These are phyloP conservation scores for Petrophora chlorosata DNA, from an alignment of 2,888 invertebrate species.

Conservation along the genomic window DNA sequence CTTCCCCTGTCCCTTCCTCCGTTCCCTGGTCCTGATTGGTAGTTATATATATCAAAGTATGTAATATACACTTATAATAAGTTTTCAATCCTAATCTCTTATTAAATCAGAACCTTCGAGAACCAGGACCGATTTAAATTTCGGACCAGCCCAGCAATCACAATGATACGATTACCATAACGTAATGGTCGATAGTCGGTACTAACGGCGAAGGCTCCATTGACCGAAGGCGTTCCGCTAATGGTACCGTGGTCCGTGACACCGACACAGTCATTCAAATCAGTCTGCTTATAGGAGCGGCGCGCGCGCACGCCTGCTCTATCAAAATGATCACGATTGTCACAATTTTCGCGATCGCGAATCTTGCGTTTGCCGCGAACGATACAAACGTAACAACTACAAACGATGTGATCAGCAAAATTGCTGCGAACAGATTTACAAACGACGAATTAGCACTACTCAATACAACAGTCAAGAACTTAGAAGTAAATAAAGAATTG, in stretches of 20 bases:
- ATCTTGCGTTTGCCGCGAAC: too few species aligned
- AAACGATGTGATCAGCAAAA: conserved; percentile 45
- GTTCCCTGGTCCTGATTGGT: too few species aligned
- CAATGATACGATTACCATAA: conserved; percentile 58
- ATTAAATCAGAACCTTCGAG: conserved; percentile 16
- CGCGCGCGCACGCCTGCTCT: conserved; percentile 70
- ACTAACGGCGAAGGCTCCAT: conserved; percentile 43
- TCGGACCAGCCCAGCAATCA: conserved; percentile 18
- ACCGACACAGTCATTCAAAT: conserved; percentile 35
- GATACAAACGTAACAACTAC: conserved; percentile 40
- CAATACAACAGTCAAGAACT: conserved; percentile 57
- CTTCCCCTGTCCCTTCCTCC: too few species aligned
- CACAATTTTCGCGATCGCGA: conserved; percentile 58
- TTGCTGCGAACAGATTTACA: conserved; percentile 39
- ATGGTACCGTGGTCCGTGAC: too few species aligned
- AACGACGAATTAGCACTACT: conserved; percentile 49
- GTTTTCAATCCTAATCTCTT: conserved; percentile 1
- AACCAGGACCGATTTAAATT: conserved; percentile 15
- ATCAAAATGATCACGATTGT: conserved; percentile 58
- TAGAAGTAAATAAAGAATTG: conserved; percentile 58
- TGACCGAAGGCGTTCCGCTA: too few species aligned
- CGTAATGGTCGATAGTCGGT: conserved; percentile 48
- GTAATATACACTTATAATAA: not conserved
- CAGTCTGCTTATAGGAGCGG: conserved; percentile 61
- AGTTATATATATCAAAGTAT: not conserved